These are phyloP conservation scores for Archips crataeganus DNA, from an alignment of 2,888 invertebrate genomes.

Conservation along the genomic window DNA sequence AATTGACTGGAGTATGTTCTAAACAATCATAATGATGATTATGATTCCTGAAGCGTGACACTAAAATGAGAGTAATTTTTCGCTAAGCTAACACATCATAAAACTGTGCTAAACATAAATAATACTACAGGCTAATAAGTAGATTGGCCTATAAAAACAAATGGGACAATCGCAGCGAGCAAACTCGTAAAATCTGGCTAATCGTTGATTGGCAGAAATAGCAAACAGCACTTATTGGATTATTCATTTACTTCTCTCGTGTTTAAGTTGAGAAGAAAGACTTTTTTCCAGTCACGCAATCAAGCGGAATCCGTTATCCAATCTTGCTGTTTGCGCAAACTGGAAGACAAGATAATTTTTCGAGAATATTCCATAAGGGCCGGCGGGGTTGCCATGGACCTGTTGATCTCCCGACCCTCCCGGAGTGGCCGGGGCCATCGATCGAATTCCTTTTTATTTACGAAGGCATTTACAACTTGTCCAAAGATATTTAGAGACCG, in stretches of 20 bases:
- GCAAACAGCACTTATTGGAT: conserved; percentile 8
- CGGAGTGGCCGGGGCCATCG: conserved; percentile 11
- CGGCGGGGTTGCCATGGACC: conserved; percentile 23
- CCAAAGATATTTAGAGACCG: conserved; percentile 4
- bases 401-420: conserved; percentile 27
- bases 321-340: conserved; percentile 37
- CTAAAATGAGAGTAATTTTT: not conserved
- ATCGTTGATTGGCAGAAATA: conserved; percentile 2
- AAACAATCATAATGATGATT: too few species aligned
- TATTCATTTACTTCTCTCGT: conserved; percentile 9
- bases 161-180: conserved; percentile 7
- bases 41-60: not conserved
- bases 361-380: conserved; percentile 19
- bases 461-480: conserved; percentile 1
- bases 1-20: not conserved
- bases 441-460: conserved; percentile 24
- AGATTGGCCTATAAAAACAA: conserved; percentile 6
- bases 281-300: conserved; percentile 7
- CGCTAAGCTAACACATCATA: not conserved
- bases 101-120: not conserved
- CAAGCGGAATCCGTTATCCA: conserved; percentile 29
- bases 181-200: conserved; percentile 12
- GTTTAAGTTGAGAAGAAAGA: conserved; percentile 2
- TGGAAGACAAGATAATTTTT: conserved; percentile 28
- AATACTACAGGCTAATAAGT: not conserved